Evolutionary conservation across 2,113 vertebrate genomes (phyloP), one percentile per base, ranked within the genome.

Genomic region (Prietella phreatophila): DNA sequence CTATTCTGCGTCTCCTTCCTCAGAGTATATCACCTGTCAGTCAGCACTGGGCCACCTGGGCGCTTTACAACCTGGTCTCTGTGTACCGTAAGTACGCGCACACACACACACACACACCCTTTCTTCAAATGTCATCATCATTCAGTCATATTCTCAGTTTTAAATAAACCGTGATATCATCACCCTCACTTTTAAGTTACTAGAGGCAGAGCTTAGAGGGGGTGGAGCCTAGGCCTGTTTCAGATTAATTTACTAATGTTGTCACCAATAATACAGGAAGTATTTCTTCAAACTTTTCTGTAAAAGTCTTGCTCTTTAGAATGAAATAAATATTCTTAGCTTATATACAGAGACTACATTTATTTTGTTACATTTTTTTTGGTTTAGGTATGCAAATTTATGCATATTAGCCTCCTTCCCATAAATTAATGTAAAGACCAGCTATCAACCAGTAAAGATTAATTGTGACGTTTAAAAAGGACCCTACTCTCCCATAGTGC

Each of bases 31-130:
- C 98, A 19, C 97, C 98, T 0, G 97, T 99, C 91, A 99, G 97
- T 92, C 98, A 99, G 94, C 98, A 99, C 93, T 99, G 98, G 98
- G 98, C 98, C 55, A 99, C 98, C 1, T 99, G 98, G 98, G 98
- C 98, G 2, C 96, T 99, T 33, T 99, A 93, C 93, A 99, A 99
- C 95, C 96, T 99, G 55, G 97, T 99, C 75, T 99, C 98, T 27
- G 98, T 99, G 91, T 99, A 99, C 94, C 96, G 98, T 99, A 95
- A 98, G 98, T 97, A 87, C 82, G 39, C 14, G 50, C 76, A n/a
- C 25, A n/a, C 33, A 85, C 76, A 83, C 55, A 47, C 47, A 55
- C 50, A 83, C 53, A 13, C 60, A 63, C 7, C 7, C 63, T 67
- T 67, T 13, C 25, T 69, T 69, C 19, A 17, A 67, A 30, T 67